Evolutionary conservation across 2,888 invertebrate genomes (phyloP), one percentile per base, ranked within the genome.

Genomic region (Tetragonisca angustula): DNA sequence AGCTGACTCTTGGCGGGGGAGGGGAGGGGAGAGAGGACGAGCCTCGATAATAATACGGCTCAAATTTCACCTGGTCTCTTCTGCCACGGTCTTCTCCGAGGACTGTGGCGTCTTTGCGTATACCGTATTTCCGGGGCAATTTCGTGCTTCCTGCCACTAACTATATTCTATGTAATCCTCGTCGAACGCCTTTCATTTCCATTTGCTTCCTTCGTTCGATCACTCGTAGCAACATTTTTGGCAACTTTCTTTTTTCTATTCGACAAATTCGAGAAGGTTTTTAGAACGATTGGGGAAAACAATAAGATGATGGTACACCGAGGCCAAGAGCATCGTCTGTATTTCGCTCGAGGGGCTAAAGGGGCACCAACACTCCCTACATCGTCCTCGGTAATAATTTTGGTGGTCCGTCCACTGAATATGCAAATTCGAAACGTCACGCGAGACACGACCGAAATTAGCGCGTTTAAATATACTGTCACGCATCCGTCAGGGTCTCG

Each of bases 91-190:
- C 64, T 76, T 84, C 74, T 6, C 36, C 1, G 9, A 6, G 32
- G 4, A 0, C 59, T 54, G 32, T 54, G 69, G 70, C 86, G 78
- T 79, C 81, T 68, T 71, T 61, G 87, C 87, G 75, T 78, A 83
- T 84, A 79, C 83, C 85, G 84, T 83, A 81, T 85, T 90, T 90
- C 89, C 85, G 86, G 86, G 69, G 79, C 65, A 79, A 82, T 88
- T 86, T 81, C 61, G 64, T 76, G 36, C 81, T 84, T 89, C 88
- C 87, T 84, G 85, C 17, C 70, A 52, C 15, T 27, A 70, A 74
- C 43, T 74, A 24, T 49, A 49, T 68, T 77, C 73, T 43, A 43
- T 1, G 43, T n/a, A 80, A 80, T n/a, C n/a, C 43, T 19, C 36
- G 70, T 81, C 74, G 68, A 61, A 61, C 59, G 9, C 21, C 32